Conservation (phyloP, 2,888 invertebrate genomes). For the Drosophila conformis region DNA sequence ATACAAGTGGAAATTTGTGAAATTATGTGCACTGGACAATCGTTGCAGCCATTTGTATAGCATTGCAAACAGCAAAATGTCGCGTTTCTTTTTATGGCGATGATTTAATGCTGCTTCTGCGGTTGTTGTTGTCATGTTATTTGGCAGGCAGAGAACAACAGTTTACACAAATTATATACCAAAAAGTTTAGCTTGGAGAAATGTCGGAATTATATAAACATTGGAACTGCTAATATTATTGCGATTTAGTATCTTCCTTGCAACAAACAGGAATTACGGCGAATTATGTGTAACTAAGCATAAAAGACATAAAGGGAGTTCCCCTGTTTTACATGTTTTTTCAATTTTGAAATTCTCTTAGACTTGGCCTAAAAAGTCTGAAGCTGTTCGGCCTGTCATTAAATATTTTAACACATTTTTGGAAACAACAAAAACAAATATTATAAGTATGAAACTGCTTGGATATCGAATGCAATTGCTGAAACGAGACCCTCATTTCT, state of each 20-base stretch:
- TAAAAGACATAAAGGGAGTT: background rate
- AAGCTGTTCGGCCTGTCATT: constrained; percentile 1
- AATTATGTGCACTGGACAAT: constrained; percentile 1
- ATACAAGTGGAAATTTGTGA: constrained; percentile 8
- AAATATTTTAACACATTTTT: constrained; percentile 2
- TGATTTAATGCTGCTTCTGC: constrained; percentile 50
- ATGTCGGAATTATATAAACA: constrained; percentile 24
- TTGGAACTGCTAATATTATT: background rate
- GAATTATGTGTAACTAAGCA: background rate
- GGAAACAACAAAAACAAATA: constrained; percentile 6
- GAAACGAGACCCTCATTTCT: constrained; percentile 5
- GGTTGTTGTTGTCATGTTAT: background rate
- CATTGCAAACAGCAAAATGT: background rate
- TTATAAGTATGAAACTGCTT: constrained; percentile 59
- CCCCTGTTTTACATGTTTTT: background rate
- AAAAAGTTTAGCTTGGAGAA: background rate
- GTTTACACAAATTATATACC: constrained; percentile 4
- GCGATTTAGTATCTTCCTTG: background rate
- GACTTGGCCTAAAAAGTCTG: background rate
- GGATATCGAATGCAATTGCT: constrained; percentile 40
- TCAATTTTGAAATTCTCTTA: background rate
- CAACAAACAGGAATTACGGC: background rate
- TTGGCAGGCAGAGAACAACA: constrained; percentile 22
- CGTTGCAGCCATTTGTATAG: background rate
- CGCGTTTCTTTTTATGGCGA: constrained; percentile 58